Evolutionary conservation across 2,888 invertebrate genomes (phyloP).

Genomic region (Phyllotreta striolata): DNA sequence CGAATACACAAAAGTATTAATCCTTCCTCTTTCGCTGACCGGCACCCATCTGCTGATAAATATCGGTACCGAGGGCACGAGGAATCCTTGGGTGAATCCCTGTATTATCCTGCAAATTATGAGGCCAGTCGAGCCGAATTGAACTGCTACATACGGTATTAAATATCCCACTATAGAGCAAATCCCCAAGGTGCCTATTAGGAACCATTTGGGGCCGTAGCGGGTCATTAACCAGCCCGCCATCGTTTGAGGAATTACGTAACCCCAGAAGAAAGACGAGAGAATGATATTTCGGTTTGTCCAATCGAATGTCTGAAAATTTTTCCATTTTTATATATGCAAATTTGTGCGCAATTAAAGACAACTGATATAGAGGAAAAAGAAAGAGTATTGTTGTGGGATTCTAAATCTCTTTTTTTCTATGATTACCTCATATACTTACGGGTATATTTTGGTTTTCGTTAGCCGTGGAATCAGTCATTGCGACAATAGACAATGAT

Average conservation of each 20-base stretch:
- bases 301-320: slow-evolving; percentile 20
- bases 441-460: slow-evolving; percentile 60
- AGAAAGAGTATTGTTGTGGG: no score
- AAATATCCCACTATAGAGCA: slow-evolving; percentile 71
- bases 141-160: slow-evolving; percentile 73
- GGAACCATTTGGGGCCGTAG: slow-evolving; percentile 77
- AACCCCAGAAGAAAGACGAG: slow-evolving; percentile 84
- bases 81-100: slow-evolving; percentile 77
- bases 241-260: slow-evolving; percentile 75
- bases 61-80: slow-evolving; percentile 76
- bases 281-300: slow-evolving; percentile 64
- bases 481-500: slow-evolving; percentile 75
- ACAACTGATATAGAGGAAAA: no score
- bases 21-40: slow-evolving; percentile 68
- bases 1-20: slow-evolving; percentile 18
- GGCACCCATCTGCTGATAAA: slow-evolving; percentile 80
- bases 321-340: no score
- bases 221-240: slow-evolving; percentile 74
- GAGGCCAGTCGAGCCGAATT: slow-evolving; percentile 69
- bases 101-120: slow-evolving; percentile 72
- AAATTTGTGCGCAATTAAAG: no score
- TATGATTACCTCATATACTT: no score
- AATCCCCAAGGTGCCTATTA: slow-evolving; percentile 65
- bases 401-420: no score
- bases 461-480: slow-evolving; percentile 66